Percentiles rank a stretch among this genome's conserved stretches.
Evolutionary conservation across 2,113 vertebrate species (phyloP).

Genomic region (Oncorhynchus kisutch): DNA sequence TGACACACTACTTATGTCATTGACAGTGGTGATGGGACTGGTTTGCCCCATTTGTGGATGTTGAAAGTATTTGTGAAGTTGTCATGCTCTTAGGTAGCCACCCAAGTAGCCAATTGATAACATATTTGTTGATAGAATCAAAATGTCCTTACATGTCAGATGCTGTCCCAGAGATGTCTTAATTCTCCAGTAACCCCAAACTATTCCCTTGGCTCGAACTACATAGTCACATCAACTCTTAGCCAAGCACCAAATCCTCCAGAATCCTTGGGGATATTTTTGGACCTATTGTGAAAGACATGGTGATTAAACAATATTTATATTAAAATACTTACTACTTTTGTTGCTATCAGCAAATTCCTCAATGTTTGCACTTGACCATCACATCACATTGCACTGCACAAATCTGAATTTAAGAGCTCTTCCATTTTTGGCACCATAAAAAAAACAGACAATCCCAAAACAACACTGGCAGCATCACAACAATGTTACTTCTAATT

Average conservation of each 20-base stretch:
- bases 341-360: not conserved
- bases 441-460: no score
- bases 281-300: conserved; percentile 50
- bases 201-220: conserved; percentile 38
- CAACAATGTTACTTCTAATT: no score
- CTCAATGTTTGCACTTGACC: not conserved
- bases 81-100: no score
- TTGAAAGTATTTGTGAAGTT: conserved; percentile 15
- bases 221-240: conserved; percentile 42
- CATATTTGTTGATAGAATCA: not conserved
- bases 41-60: conserved; percentile 39
- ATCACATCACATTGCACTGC: not conserved
- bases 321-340: not conserved
- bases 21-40: not conserved
- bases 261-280: conserved; percentile 49
- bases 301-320: conserved; percentile 45
- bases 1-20: conserved; percentile 27
- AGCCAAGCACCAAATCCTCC: conserved; percentile 9
- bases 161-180: conserved; percentile 52
- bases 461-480: no score
- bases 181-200: conserved; percentile 32
- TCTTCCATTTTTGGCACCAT: no score
- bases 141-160: conserved; percentile 42
- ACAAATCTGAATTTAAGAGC: no score
- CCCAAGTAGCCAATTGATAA: not conserved